Base-by-base conservation (phyloP, 2,888 invertebrate species). In the Nephrotoma flavescens region DNA sequence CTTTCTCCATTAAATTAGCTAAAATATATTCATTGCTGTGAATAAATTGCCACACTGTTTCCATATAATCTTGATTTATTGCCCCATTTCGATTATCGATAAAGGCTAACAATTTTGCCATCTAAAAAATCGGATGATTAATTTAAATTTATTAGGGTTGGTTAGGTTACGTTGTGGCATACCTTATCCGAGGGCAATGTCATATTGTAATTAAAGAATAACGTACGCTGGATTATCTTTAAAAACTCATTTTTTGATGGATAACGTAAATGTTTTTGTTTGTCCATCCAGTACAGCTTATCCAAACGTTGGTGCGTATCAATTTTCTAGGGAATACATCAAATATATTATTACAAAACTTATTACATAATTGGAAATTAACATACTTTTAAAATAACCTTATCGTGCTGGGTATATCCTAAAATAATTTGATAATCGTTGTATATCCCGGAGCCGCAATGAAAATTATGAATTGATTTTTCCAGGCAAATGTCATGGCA, bases 1-100 rank as follows among this genome's bases (percentile, higher is more conserved):
- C 85, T 15, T 42, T 31, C 11, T 85, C 85, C 85, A 85, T 44
- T 44, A 85, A 85, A 85, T 45, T n/a, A 15, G 85, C 85, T 85
- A 86, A 57, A 52, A 86, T 86, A 57, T 52, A 86, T 57, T 86
- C 86, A 86, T 86, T 86, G 41, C 31, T 52, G 7, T 57, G 52
- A 15, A 86, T 41, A 41, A 86, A 41, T 31, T 57, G 52, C 52
- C 52, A 86, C 15, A 86, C 41, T 15, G n/a, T n/a, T 52, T 52
- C 41, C 86, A 86, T 86, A 57, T 86, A 57, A 52, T 57, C 15
- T 31, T 86, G 41, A 44, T 41, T 86, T n/a, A 57, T 86, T 15
- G 52, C 52, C 57, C 44, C 44, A 7, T 45, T 85, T 9, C 44
- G 42, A 85, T 44, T 85, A 85, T 85, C 85, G 44, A 44, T 85